A percentile compares a stretch with the other conserved stretches of the same genome.
Evolutionary conservation across 1,140 invertebrate genomes (phyloP).

Genomic region (Grapholita molesta): DNA sequence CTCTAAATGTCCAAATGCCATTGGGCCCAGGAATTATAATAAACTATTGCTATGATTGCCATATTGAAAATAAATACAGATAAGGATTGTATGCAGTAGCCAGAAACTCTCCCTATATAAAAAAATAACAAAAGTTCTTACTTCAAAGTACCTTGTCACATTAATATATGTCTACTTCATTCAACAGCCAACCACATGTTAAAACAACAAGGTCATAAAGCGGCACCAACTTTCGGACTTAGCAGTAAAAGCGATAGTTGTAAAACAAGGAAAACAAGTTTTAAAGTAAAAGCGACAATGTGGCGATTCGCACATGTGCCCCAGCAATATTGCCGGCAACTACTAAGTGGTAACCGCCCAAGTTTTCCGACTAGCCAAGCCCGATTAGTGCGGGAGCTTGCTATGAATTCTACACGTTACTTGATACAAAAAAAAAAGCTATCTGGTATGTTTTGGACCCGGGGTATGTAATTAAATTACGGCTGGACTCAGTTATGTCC

Average conservation of each 20-base stretch:
- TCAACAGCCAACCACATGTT: neutral
- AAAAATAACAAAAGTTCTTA: neutral
- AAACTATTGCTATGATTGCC: too few relatives aligned
- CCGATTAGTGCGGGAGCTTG: neutral
- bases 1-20: too few relatives aligned
- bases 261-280: conserved; percentile 1
- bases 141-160: neutral
- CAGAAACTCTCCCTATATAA: neutral
- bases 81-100: too few relatives aligned
- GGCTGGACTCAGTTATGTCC: too few relatives aligned
- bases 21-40: too few relatives aligned
- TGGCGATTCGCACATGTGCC: neutral
- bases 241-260: neutral
- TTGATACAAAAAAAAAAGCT: too few relatives aligned
- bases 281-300: conserved; percentile 2
- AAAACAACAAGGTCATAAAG: neutral
- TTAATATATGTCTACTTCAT: neutral
- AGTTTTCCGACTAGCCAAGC: neutral
- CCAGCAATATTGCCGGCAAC: neutral
- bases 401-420: neutral
- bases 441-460: too few relatives aligned
- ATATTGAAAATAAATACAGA: too few relatives aligned
- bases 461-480: too few relatives aligned
- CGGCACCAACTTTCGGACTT: neutral
- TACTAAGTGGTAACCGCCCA: neutral